These are phyloP conservation scores for Takifugu flavidus DNA, from an alignment of 2,113 vertebrate genomes.

Conservation along the genomic window DNA sequence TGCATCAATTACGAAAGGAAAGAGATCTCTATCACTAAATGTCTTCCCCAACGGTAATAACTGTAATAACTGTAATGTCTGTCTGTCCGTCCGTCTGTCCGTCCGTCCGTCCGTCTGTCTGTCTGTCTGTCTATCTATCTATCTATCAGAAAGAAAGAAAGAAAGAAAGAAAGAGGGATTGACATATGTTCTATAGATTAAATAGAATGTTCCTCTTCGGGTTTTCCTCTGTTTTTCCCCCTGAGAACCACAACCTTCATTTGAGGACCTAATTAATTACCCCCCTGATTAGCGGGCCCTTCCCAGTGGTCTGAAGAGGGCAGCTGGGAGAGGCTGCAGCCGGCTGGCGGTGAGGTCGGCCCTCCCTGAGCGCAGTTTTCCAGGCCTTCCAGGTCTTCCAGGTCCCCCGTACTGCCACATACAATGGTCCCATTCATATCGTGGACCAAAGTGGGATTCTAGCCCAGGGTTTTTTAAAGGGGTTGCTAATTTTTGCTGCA, in stretches of 20 bases:
- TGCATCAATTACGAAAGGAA: too few species aligned
- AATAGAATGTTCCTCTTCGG: neutral
- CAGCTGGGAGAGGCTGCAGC: conserved; percentile 36
- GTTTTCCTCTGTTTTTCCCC: conserved; percentile 2
- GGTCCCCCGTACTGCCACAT: conserved; percentile 36
- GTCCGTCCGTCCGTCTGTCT: too few species aligned
- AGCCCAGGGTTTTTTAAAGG: conserved; percentile 4
- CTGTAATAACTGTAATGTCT: too few species aligned
- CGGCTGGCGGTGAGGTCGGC: conserved; percentile 22
- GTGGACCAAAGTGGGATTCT: conserved; percentile 14
- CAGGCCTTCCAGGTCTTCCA: conserved; percentile 29
- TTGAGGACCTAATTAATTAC: conserved; percentile 24
- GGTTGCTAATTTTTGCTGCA: conserved; percentile 22
- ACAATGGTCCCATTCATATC: conserved; percentile 64
- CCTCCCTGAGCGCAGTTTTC: conserved; percentile 27
- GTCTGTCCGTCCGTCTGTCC: too few species aligned
- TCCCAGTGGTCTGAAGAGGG: conserved; percentile 41
- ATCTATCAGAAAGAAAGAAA: too few species aligned
- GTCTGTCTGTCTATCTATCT: too few species aligned
- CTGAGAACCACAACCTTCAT: neutral
- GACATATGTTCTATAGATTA: too few species aligned
- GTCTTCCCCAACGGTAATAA: too few species aligned
- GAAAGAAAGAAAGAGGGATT: too few species aligned
- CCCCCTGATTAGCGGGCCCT: conserved; percentile 15
- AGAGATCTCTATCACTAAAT: too few species aligned